Evolutionary conservation across 2,797 vertebrate species (phyloP), one percentile per base, ranked within the genome.

Genomic region (Martes flavigula): DNA sequence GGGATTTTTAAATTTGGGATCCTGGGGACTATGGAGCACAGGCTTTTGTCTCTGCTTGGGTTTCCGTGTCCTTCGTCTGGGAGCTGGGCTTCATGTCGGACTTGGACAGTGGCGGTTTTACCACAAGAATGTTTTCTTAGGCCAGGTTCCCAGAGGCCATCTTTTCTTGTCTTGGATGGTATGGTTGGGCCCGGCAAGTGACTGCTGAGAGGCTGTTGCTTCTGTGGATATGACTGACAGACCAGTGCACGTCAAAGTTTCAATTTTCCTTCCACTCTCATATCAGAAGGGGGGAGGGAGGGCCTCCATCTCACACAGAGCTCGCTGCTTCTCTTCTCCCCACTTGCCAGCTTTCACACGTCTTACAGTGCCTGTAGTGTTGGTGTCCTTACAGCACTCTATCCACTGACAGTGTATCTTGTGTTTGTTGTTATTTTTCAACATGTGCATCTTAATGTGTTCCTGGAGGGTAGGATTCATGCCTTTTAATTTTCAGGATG

Each of bases 381-480:
- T 6, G 7, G 12, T 51, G 11, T 79, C 30, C 72, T 40, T 72
- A 48, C 2, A 68, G 17, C 46, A 35, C 4, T 91, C 4, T 91
- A 27, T 38, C 60, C 17, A 30, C 43, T 2, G 17, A 62, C 51
- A 27, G 77, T 12, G 18, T 20, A 40, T 35, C 7, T 91, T 87
- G 54, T 11, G 56, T 32, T 95, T 90, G 81, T 95, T 90, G 81
- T 40, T 78, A 77, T 51, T 90, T 97, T 94, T 84, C 78, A 90
- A 1, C 1, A 2, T 62, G 8, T 64, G 51, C 27, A 21, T 88
- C 8, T 64, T 92, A 90, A 90, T 21, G 56, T 25, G 6, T n/a
- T 91, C 43, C 38, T 88, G 68, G 30, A 58, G 64, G 54, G 9
- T 79, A 66, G n/a, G 38, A 75, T 7, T 30, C 20, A 21, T 18